phyloP scores from a whole-genome alignment of 1,140 invertebrate species.

The Tetragnatha versicolor region DNA sequence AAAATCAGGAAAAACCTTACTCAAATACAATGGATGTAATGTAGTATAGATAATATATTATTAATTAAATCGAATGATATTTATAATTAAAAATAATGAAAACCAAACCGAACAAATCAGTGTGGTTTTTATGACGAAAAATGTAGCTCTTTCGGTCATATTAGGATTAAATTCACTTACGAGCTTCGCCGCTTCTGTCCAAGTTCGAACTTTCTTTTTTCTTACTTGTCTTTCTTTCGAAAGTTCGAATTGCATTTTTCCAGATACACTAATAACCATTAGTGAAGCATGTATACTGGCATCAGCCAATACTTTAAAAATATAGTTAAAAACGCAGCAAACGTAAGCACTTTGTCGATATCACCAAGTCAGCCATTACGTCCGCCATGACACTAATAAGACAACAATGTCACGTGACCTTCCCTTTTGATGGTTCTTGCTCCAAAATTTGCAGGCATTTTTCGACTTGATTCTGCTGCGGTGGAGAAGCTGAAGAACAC shows the following conservation, averaged over 20 bases:
- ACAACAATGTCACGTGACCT: slow-evolving; percentile 55
- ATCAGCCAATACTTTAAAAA: slow-evolving; percentile 39
- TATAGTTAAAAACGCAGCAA: slow-evolving; percentile 35
- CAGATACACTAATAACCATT: slow-evolving; percentile 55
- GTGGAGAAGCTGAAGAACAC: not conserved
- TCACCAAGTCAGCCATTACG: slow-evolving; percentile 50
- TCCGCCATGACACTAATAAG: slow-evolving; percentile 55
- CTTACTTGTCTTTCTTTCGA: slow-evolving; percentile 59
- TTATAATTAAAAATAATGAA: too few species aligned
- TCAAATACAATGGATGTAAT: too few species aligned
- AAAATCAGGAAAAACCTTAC: too few species aligned
- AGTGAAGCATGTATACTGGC: slow-evolving; percentile 50
- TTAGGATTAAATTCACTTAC: slow-evolving; percentile 61
- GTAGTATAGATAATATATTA: too few species aligned
- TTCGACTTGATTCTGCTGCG: not conserved
- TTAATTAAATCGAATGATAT: too few species aligned
- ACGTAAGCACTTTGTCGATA: slow-evolving; percentile 52
- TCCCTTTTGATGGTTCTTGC: not conserved
- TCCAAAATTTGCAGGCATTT: not conserved
- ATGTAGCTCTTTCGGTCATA: too few species aligned
- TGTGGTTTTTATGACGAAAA: too few species aligned
- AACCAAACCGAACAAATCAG: too few species aligned
- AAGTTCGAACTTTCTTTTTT: slow-evolving; percentile 62
- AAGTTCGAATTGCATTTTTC: slow-evolving; percentile 61
- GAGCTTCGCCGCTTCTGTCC: slow-evolving; percentile 63